A percentile compares a stretch with the other conserved stretches of the same genome.
These are phyloP conservation scores for Pogonocichla stellata DNA, from an alignment of 2,113 vertebrate genomes.

Conservation along the genomic window DNA sequence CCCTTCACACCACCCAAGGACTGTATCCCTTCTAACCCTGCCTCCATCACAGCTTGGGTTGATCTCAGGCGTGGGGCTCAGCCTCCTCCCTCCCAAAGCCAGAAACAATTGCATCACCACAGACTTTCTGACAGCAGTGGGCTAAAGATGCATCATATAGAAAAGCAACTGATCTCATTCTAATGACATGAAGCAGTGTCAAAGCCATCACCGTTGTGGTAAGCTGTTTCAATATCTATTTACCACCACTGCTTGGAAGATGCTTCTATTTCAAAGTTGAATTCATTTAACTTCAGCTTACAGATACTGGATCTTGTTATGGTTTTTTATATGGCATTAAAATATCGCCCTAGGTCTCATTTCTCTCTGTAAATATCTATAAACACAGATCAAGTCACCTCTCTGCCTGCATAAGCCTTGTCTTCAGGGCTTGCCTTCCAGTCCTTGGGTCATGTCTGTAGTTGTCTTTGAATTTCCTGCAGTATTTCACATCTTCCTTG, in stretches of 20 bases:
- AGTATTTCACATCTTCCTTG: constrained; percentile 53
- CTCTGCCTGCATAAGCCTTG: not conserved
- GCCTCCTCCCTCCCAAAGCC: not conserved
- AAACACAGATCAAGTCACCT: not conserved
- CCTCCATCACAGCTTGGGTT: not conserved
- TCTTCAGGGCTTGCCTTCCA: not conserved
- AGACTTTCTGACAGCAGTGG: not conserved
- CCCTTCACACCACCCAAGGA: accelerated
- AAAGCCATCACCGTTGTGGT: not conserved
- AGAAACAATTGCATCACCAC: not conserved
- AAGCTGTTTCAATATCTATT: constrained; percentile 8
- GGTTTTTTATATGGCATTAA: not conserved
- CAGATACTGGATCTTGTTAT: not conserved
- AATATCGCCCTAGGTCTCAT: not conserved
- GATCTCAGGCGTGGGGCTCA: not conserved
- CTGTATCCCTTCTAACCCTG: accelerated
- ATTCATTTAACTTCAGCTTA: constrained; percentile 13
- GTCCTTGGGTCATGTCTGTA: not conserved
- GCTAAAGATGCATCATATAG: not conserved
- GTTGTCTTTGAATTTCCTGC: constrained; percentile 24
- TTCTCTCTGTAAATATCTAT: constrained; percentile 1
- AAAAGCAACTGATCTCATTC: not conserved
- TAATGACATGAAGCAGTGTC: not conserved
- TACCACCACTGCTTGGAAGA: not conserved
- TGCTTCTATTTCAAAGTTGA: constrained; percentile 10